Evolutionary conservation across 2,888 invertebrate genomes (phyloP).

Genomic region (Microplitis manilae): DNA sequence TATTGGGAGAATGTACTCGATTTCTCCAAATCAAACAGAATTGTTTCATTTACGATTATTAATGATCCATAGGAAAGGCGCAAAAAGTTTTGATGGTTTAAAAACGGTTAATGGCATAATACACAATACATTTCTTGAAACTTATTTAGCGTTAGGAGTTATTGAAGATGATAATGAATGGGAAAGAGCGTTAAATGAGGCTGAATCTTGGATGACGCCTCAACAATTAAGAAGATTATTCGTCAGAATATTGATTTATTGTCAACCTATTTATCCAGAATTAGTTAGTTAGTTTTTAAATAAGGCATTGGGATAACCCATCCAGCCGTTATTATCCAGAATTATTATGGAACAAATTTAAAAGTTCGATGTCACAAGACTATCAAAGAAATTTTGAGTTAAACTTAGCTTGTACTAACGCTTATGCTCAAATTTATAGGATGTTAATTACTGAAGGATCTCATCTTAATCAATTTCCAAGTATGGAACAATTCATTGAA

Average conservation of each 20-base stretch:
- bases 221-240: slow-evolving; percentile 58
- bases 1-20: neutral
- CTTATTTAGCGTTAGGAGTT: slow-evolving; percentile 53
- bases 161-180: slow-evolving; percentile 53
- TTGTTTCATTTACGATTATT: slow-evolving; percentile 11
- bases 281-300: too few species aligned
- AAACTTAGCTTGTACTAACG: neutral
- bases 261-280: slow-evolving; percentile 42
- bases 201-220: neutral
- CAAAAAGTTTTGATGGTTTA: slow-evolving; percentile 6
- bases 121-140: slow-evolving; percentile 48
- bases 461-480: slow-evolving; percentile 10
- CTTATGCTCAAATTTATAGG: slow-evolving; percentile 16
- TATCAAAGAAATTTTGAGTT: slow-evolving; percentile 24
- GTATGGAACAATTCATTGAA: slow-evolving; percentile 20
- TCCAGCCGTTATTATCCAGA: too few species aligned
- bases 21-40: slow-evolving; percentile 17
- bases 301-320: too few species aligned
- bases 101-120: neutral
- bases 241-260: slow-evolving; percentile 53
- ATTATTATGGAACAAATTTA: slow-evolving; percentile 53
- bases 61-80: neutral
- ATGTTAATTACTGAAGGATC: slow-evolving; percentile 20
- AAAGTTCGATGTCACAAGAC: slow-evolving; percentile 50
- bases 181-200: slow-evolving; percentile 38